These are phyloP conservation scores for Drosophila tristis DNA, from an alignment of 1,140 invertebrate species.

Conservation along the genomic window DNA sequence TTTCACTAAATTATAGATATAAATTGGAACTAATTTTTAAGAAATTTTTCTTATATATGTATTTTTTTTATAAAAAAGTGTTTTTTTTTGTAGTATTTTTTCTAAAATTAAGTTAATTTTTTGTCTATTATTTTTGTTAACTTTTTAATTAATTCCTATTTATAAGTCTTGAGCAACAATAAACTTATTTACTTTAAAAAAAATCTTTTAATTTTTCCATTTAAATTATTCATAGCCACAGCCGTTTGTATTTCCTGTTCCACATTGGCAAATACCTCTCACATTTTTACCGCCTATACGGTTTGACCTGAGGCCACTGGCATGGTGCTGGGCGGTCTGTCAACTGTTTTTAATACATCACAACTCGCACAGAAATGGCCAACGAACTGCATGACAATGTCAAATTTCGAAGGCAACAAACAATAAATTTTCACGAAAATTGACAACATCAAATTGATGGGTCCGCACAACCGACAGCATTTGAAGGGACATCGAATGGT, in stretches of 20 bases:
- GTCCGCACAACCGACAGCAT: conserved; percentile 43
- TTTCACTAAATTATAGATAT: too few relatives aligned
- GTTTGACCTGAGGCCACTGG: conserved; percentile 5
- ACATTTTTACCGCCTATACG: background rate
- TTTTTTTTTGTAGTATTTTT: background rate
- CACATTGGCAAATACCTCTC: background rate
- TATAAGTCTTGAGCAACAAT: too few relatives aligned
- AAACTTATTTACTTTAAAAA: too few relatives aligned
- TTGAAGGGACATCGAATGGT: conserved; percentile 51
- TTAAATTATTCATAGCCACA: too few relatives aligned
- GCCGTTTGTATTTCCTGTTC: too few relatives aligned
- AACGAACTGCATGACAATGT: conserved; percentile 82
- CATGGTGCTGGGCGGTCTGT: conserved; percentile 26
- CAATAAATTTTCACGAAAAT: conserved; percentile 81
- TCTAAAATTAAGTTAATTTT: background rate
- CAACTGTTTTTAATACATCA: conserved; percentile 63
- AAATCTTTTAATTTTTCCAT: too few relatives aligned
- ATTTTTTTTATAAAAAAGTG: too few relatives aligned
- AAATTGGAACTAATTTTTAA: too few relatives aligned
- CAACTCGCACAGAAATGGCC: conserved; percentile 53
- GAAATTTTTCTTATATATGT: too few relatives aligned
- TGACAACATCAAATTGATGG: conserved; percentile 82
- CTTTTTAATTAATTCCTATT: too few relatives aligned
- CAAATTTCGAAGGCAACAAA: conserved; percentile 74
- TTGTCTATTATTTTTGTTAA: background rate